Percentiles rank a stretch among this genome's conserved stretches.
phyloP scores from a whole-genome alignment of 2,888 invertebrate species.

The Priocnemis perturbator region DNA sequence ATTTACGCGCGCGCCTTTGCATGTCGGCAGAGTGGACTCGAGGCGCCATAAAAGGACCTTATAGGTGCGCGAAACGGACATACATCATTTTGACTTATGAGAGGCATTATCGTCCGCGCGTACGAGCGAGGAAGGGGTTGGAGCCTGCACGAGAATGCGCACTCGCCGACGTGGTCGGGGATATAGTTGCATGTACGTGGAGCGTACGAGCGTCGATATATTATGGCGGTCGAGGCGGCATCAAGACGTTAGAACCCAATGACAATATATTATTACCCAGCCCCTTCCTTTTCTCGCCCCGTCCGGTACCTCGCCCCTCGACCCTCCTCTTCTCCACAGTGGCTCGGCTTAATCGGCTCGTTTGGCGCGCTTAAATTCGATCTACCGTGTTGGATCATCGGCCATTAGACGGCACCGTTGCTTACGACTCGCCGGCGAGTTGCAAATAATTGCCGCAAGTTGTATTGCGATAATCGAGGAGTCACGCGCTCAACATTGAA shows the following conservation, averaged over 20 bases:
- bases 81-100: constrained; percentile 71
- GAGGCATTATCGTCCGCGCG: constrained; percentile 62
- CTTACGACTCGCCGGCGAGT: not conserved
- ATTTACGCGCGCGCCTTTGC: not conserved
- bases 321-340: constrained; percentile 34
- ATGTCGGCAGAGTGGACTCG: too few species aligned
- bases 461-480: not conserved
- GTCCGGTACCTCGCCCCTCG: not conserved
- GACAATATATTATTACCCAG: constrained; percentile 66
- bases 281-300: constrained; percentile 47
- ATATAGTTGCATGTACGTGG: constrained; percentile 22
- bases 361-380: constrained; percentile 50
- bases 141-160: constrained; percentile 15
- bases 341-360: constrained; percentile 47
- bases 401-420: constrained; percentile 8
- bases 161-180: constrained; percentile 1
- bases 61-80: constrained; percentile 58
- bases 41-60: constrained; percentile 47
- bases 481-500: not conserved
- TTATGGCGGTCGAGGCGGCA: constrained; percentile 56
- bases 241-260: constrained; percentile 64
- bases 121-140: constrained; percentile 19
- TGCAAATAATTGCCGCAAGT: constrained; percentile 1
- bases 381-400: constrained; percentile 35
- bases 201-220: constrained; percentile 53